Base-by-base conservation (phyloP, 1,140 invertebrate species). In the Lysiphlebus fabarum region DNA sequence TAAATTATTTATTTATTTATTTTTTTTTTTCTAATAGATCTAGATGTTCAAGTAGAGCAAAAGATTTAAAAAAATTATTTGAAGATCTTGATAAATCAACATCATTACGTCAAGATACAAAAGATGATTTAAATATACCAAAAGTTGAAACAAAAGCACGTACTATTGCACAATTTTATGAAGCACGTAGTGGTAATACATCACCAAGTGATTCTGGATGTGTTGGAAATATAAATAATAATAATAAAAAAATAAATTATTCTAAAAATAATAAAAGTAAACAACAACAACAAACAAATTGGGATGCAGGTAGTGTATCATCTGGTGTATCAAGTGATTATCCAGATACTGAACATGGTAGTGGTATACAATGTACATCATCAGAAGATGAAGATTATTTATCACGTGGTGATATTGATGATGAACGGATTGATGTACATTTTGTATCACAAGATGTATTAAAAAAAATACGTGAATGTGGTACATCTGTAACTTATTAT, bases 401-500 rank as follows among this genome's bases (percentile, higher is more conserved):
- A 36, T 67, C 64, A 7, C 65, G 65, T 37, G 65, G 73, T 0
- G 70, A 79, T 6, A 67, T 75, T 1, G 47, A 62, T 54, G 26
- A 49, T 7, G 63, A 71, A 6, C 56, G 64, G 4, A 65, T 76
- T 44, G 66, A 69, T 7, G 73, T 82, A 47, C 86, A 88, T 65
- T 88, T 86, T 64, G 86, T 90, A 1, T 85, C 85, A 11, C 84
- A 88, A 59, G 91, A 93, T 68, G 87, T 93, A n/a, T 72, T 94
- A 42, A 85, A 88, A 62, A 92, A 91, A 78, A 92, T 94, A 64
- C 82, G 91, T 47, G 90, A 91, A 68, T 90, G 86, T 67, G 92
- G 91, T 6, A 91, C 90, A 0, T 90, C 90, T 6, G 84, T 93
- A 1, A 93, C 91, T 5, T 94, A 93, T 70, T 93, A 92, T 65